These are phyloP conservation scores for Linnaemya vulpina DNA, from an alignment of 2,888 invertebrate species.

Conservation along the genomic window DNA sequence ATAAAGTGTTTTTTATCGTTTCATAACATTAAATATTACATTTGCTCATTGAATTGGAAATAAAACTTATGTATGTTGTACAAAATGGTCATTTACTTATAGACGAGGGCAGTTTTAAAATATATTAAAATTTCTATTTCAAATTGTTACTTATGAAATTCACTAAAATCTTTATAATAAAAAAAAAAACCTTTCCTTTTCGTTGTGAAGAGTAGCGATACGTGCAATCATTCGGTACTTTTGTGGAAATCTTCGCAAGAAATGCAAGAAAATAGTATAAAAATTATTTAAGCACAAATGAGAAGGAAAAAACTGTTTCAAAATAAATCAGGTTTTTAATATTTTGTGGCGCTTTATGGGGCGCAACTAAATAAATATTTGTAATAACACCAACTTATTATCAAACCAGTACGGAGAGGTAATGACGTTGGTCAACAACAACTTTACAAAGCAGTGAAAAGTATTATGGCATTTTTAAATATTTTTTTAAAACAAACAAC, in stretches of 20 bases:
- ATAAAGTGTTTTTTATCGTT: conserved; percentile 19
- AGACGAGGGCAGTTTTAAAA: not conserved
- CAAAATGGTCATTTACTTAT: conserved; percentile 46
- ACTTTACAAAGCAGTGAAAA: conserved; percentile 20
- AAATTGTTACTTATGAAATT: too few relatives aligned
- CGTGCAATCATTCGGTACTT: not conserved
- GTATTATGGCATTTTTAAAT: conserved; percentile 58
- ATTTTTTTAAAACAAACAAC: conserved; percentile 27
- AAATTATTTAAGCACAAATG: not conserved
- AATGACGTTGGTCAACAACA: conserved; percentile 58
- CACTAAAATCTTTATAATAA: too few relatives aligned
- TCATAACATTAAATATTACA: conserved; percentile 49
- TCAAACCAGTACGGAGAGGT: conserved; percentile 65
- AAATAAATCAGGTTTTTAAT: conserved; percentile 59
- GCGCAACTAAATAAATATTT: conserved; percentile 62
- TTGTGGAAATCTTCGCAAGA: not conserved
- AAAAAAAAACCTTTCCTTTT: too few relatives aligned
- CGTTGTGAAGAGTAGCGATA: too few relatives aligned
- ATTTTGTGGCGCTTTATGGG: conserved; percentile 54
- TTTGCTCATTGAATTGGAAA: conserved; percentile 65
- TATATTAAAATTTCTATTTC: too few relatives aligned
- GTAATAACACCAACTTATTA: conserved; percentile 53
- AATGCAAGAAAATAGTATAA: not conserved
- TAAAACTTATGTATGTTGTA: conserved; percentile 52
- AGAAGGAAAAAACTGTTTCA: conserved; percentile 9